Base-by-base conservation (phyloP, 2,797 vertebrate species). In the Podarcis siculus region DNA sequence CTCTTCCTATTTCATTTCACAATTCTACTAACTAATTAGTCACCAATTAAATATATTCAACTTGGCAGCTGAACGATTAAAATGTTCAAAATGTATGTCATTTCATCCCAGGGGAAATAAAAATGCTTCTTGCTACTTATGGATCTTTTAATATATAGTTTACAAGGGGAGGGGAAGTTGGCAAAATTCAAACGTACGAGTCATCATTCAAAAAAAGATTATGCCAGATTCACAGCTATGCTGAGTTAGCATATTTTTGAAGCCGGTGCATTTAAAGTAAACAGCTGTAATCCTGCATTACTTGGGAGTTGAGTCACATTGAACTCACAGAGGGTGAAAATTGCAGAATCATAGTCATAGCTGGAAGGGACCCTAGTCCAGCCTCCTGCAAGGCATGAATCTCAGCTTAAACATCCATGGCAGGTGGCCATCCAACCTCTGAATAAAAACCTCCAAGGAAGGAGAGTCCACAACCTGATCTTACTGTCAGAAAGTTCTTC, bases 1-100 rank as follows among this genome's bases (percentile, higher is more conserved):
- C 49, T 55, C 49, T 89, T 37, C 0, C 90, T 92, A 92, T 91
- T 95, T 67, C 91, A 61, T 89, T 95, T 91, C 90, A 91, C 27
- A 91, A 82, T 88, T 92, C 91, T 93, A 79, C 85, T 90, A 90
- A 94, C 92, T 93, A 95, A 95, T 95, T 95, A 95, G 92, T 91
- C 86, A 94, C 88, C 94, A 92, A 94, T 95, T 95, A 96, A 30
- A 17, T 71, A 94, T 91, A 86, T 92, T 94, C 87, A 8, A 0
- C 61, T 94, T 92, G 93, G 91, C 86, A 92, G 91, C 83, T 93
- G 91, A 91, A 83, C 90, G 83, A 94, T 92, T 91, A 89, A 91
- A 90, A 81, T 81, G 49, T 75, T 81, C 73, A 85, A 91, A 95
- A 93, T 93, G 94, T 87, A 92, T 90, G 80, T 89, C 58, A 71